Conservation (phyloP, 2,888 invertebrate genomes). For the Scaptomyza reducta region DNA sequence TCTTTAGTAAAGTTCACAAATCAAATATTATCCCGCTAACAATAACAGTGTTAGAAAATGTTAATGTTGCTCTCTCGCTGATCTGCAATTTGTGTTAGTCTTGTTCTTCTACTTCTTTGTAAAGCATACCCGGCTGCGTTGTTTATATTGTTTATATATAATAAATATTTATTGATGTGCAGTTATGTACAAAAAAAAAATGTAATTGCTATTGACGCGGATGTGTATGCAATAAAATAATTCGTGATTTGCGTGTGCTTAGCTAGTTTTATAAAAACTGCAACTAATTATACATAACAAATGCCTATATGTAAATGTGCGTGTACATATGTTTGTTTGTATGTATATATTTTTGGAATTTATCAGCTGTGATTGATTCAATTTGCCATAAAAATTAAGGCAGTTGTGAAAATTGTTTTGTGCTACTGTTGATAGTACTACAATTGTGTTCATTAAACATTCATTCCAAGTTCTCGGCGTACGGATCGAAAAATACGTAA, state of each 20-base stretch:
- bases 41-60: slow-evolving; percentile 25
- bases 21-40: slow-evolving; percentile 4
- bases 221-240: background rate
- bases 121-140: slow-evolving; percentile 37
- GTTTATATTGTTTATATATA: slow-evolving; percentile 19
- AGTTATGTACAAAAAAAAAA: slow-evolving; percentile 11
- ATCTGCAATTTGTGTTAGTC: slow-evolving; percentile 22
- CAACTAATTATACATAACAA: slow-evolving; percentile 3
- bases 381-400: slow-evolving; percentile 9
- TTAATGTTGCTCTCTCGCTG: slow-evolving; percentile 11
- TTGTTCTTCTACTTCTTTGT: slow-evolving; percentile 15
- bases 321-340: background rate
- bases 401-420: background rate
- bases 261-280: background rate
- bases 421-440: background rate
- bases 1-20: background rate
- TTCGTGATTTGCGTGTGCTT: background rate
- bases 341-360: slow-evolving; percentile 1
- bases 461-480: background rate
- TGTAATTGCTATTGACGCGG: slow-evolving; percentile 6
- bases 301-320: background rate
- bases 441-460: background rate
- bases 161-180: slow-evolving; percentile 8
- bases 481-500: background rate
- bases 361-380: slow-evolving; percentile 11